Percentiles rank a stretch among this genome's conserved stretches.
phyloP scores from a whole-genome alignment of 2,888 invertebrate genomes.

The Lordiphosa fenestrarum region DNA sequence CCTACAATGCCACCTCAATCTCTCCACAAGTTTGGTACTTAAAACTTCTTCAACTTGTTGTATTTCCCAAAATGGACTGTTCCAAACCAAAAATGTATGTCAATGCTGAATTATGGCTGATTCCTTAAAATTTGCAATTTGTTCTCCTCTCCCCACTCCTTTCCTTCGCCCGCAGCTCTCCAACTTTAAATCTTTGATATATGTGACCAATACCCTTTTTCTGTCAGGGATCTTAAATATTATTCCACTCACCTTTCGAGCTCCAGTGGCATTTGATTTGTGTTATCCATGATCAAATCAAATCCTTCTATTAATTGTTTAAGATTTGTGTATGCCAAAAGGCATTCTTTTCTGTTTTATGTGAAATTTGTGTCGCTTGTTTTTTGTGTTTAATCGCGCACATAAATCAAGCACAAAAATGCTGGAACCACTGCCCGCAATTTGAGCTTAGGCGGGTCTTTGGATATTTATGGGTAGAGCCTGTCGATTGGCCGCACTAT shows the following conservation, averaged over 20 bases:
- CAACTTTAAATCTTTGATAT: too few species aligned
- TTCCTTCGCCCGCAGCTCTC: too few species aligned
- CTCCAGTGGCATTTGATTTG: conserved; percentile 59
- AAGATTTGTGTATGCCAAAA: conserved; percentile 29
- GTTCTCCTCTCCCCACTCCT: too few species aligned
- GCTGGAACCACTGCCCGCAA: conserved; percentile 31
- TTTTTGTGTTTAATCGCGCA: conserved; percentile 55
- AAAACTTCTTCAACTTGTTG: too few species aligned
- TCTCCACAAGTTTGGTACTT: too few species aligned
- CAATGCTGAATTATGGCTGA: too few species aligned
- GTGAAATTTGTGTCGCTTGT: conserved; percentile 41
- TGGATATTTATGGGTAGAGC: conserved; percentile 22
- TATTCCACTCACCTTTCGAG: conserved; percentile 63
- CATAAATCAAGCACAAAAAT: conserved; percentile 56
- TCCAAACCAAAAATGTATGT: too few species aligned
- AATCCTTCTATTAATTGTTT: conserved; percentile 36
- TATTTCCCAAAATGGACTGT: too few species aligned
- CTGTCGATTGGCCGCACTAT: conserved; percentile 21
- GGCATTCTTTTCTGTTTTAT: conserved; percentile 34
- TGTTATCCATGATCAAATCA: conserved; percentile 59
- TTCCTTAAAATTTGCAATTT: too few species aligned
- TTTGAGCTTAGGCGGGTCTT: conserved; percentile 35
- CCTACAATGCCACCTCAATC: too few species aligned
- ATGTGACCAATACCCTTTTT: too few species aligned
- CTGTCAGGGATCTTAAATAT: background rate